phyloP scores from a whole-genome alignment of 2,797 vertebrate species.

The Emys orbicularis region DNA sequence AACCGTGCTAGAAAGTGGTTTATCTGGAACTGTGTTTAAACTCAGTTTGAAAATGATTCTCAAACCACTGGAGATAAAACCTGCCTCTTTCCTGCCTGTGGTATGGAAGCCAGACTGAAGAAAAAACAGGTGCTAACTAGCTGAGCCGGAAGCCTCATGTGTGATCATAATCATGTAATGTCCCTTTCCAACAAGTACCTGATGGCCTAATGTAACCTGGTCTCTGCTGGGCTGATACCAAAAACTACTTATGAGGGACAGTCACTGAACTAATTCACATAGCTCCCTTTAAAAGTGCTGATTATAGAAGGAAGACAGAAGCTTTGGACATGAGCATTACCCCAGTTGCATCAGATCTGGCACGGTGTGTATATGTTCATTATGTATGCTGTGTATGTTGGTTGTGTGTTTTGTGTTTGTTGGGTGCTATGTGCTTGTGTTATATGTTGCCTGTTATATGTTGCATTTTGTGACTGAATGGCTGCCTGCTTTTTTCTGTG shows the following conservation, averaged over 20 bases:
- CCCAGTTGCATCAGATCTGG: not conserved
- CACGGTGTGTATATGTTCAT: constrained; percentile 6
- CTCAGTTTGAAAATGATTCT: not conserved
- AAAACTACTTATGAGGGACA: constrained; percentile 60
- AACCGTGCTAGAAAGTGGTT: not conserved
- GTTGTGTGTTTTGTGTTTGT: not conserved
- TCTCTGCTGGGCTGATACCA: not conserved
- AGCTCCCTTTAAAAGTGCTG: not conserved
- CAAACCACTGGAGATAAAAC: not conserved
- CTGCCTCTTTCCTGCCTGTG: not conserved
- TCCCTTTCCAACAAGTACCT: not conserved
- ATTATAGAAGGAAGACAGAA: constrained; percentile 54
- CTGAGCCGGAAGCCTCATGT: not conserved
- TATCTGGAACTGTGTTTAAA: not conserved
- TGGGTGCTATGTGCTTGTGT: not conserved
- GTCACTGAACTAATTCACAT: constrained; percentile 37
- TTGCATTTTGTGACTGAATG: not conserved
- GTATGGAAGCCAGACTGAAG: not conserved
- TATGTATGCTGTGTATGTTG: not conserved
- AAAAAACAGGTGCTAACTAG: not conserved
- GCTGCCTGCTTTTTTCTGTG: not conserved
- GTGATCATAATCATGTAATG: constrained; percentile 23
- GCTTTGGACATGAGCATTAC: constrained; percentile 58
- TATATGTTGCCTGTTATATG: not conserved
- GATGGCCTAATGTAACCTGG: constrained; percentile 12